These are phyloP conservation scores for Calephelis nemesis DNA, from an alignment of 1,140 invertebrate genomes.

Conservation along the genomic window DNA sequence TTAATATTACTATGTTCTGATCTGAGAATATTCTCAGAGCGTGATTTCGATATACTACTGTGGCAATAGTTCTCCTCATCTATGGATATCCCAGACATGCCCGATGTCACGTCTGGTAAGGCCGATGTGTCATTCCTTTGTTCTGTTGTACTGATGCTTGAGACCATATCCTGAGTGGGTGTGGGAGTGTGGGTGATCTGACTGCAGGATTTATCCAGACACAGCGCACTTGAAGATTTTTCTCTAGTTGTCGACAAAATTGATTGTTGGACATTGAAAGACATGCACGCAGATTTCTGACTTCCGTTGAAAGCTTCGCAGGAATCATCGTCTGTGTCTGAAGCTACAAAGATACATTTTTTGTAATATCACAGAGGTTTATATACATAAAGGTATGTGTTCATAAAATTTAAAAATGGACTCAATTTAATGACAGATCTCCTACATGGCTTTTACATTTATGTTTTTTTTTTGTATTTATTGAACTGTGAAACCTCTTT, in stretches of 20 bases:
- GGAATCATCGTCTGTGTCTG: conserved; percentile 76
- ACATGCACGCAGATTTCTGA: conserved; percentile 71
- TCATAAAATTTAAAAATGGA: not conserved
- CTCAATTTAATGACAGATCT: no score
- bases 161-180: conserved; percentile 77
- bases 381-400: no score
- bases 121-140: conserved; percentile 71
- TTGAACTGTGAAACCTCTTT: no score
- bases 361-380: not conserved
- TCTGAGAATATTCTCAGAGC: conserved; percentile 72
- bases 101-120: conserved; percentile 70
- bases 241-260: conserved; percentile 65
- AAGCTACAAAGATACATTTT: conserved; percentile 43
- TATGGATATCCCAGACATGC: conserved; percentile 74
- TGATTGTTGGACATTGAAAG: conserved; percentile 71
- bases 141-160: conserved; percentile 75
- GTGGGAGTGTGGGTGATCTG: conserved; percentile 74
- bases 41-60: conserved; percentile 73
- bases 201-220: conserved; percentile 72
- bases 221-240: conserved; percentile 71
- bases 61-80: conserved; percentile 72
- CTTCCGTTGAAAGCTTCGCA: conserved; percentile 72
- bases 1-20: conserved; percentile 69
- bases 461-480: no score
- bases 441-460: no score